Evolutionary conservation across 2,888 invertebrate genomes (phyloP), one percentile per base, ranked within the genome.

Genomic region (Synergus itoensis): DNA sequence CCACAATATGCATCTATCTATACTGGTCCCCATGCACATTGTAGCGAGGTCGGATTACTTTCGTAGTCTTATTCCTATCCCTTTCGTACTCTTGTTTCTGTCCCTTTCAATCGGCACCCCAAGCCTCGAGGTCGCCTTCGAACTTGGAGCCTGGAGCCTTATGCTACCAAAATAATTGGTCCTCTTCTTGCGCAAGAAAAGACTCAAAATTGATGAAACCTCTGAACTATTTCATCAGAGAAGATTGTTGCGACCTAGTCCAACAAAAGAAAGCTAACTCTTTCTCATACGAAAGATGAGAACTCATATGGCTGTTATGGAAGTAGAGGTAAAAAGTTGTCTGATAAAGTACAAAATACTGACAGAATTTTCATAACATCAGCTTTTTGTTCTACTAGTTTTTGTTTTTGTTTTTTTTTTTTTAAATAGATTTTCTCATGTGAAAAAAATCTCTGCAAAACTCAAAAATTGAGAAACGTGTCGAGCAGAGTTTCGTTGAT

Each of bases 1-100:
- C 80, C 75, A 76, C 78, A 77, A 83, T 79, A 79, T 78, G 79
- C 79, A 76, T 80, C 78, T 80, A 80, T 81, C 81, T 84, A 81
- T 77, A 77, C 83, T 76, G 83, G 67, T 73, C 45, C 53, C 45
- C 62, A 18, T 77, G 67, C 69, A 57, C 18, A 28, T 77, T 64
- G 43, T 79, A 77, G 60, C 53, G 65, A 63, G 45, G 69, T 41
- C 43, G 43, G 64, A 41, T 41, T 28, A 18, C 76, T 73, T 63
- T 65, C 81, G 75, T 48, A 77, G 48, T 64, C 64, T 36, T 36
- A 48, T 77, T 64, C 64, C 75, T 75, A 11, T 75, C 62, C 57
- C 76, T 67, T 81, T 64, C 36, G 41, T 18, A 62, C 40, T 75
- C n/a, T 62, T 14, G 16, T 36, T 53, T 67, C 57, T 60, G 28